phyloP scores from a whole-genome alignment of 2,113 vertebrate species.

The Eonycteris spelaea region DNA sequence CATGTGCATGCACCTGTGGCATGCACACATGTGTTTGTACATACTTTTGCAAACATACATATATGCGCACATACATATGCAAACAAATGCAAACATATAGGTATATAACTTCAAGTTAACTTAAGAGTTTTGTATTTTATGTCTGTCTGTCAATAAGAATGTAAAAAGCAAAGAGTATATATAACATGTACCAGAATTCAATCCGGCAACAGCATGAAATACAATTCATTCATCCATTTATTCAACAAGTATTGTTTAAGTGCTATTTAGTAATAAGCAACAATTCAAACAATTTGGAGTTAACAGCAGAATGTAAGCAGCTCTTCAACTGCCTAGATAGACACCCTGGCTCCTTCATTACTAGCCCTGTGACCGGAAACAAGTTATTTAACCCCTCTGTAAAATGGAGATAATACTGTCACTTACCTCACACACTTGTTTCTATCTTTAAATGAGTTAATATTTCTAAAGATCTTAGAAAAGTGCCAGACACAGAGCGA shows the following conservation, averaged over 20 bases:
- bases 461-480: background rate
- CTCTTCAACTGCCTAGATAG: background rate
- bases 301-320: background rate
- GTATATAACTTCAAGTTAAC: background rate
- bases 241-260: background rate
- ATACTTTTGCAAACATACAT: background rate
- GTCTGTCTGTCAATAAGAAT: background rate
- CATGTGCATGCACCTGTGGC: background rate
- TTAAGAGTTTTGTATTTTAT: background rate
- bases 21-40: background rate
- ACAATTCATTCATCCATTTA: background rate
- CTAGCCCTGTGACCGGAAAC: background rate
- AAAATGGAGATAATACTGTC: background rate
- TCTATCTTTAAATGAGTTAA: background rate
- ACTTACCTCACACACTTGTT: background rate
- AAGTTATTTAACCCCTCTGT: background rate
- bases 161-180: background rate
- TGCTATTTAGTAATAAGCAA: background rate
- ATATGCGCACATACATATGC: background rate
- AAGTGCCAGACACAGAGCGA: background rate
- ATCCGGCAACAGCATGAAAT: background rate
- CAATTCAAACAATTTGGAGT: background rate
- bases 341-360: background rate
- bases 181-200: background rate
- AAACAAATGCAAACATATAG: background rate